These are phyloP conservation scores for Zaprionus ghesquierei DNA, from an alignment of 1,140 invertebrate genomes.

Conservation along the genomic window DNA sequence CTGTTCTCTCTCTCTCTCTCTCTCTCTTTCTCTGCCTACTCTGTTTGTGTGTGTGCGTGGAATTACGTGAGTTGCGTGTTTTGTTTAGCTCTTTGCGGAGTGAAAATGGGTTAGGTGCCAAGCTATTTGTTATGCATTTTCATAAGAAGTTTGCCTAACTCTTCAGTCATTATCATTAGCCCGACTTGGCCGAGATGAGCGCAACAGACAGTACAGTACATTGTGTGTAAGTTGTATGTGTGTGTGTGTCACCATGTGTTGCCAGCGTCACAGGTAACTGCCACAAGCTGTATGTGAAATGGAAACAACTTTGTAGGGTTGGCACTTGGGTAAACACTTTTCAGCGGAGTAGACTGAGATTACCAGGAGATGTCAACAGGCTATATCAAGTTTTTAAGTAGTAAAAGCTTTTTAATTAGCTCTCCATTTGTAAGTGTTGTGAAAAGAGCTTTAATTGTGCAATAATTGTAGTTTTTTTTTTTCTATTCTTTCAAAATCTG, in stretches of 20 bases:
- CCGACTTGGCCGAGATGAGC: conserved; percentile 1
- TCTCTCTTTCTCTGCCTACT: neutral
- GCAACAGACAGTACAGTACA: neutral
- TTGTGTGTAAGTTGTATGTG: no score
- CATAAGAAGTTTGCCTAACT: conserved; percentile 59
- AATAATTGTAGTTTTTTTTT: no score
- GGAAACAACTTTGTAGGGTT: neutral
- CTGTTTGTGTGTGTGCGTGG: conserved; percentile 32
- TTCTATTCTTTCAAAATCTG: no score
- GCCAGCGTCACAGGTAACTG: neutral
- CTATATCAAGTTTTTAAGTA: no score
- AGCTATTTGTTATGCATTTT: conserved; percentile 74
- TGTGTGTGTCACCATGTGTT: neutral
- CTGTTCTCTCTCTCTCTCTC: conserved; percentile 13
- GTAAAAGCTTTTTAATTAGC: neutral
- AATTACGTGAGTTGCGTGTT: conserved; percentile 43
- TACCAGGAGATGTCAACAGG: neutral
- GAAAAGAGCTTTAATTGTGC: no score
- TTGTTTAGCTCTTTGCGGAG: conserved; percentile 37
- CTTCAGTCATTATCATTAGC: conserved; percentile 61
- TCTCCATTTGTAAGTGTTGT: no score
- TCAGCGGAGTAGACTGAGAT: neutral
- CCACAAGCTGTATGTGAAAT: neutral
- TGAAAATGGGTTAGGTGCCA: conserved; percentile 33
- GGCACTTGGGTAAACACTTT: neutral